Percentiles rank a stretch among this genome's conserved stretches.
Evolutionary conservation across 2,797 vertebrate genomes (phyloP).

Genomic region (Crocodylus rhombifer): DNA sequence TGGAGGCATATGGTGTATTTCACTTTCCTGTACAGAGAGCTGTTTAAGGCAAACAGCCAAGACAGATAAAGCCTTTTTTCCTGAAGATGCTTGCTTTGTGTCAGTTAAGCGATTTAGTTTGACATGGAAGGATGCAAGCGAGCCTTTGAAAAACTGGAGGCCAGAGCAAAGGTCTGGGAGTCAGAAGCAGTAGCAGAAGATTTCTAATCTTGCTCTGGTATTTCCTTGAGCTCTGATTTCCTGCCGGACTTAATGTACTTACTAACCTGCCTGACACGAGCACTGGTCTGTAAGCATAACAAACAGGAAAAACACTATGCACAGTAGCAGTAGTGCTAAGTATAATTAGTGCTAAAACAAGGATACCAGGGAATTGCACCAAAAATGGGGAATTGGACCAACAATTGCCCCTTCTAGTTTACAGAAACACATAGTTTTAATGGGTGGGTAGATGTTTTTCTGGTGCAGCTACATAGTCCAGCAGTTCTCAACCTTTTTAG

Average conservation of each 20-base stretch:
- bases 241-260: conserved; percentile 26
- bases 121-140: not conserved
- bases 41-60: conserved; percentile 54
- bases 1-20: conserved; percentile 71
- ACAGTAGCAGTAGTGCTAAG: not conserved
- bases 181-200: not conserved
- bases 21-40: conserved; percentile 68
- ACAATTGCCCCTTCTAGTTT: not conserved
- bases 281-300: not conserved
- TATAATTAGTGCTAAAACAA: not conserved
- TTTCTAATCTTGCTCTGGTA: conserved; percentile 36
- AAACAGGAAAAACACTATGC: not conserved
- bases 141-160: conserved; percentile 22
- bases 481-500: too few relatives aligned
- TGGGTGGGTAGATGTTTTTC: not conserved
- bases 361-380: not conserved
- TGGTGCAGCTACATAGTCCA: not conserved
- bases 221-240: not conserved
- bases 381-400: not conserved
- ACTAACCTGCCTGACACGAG: not conserved
- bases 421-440: not conserved
- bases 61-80: conserved; percentile 35
- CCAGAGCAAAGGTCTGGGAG: conserved; percentile 56
- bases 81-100: conserved; percentile 51
- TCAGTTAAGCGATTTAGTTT: conserved; percentile 65